Evolutionary conservation across 2,888 invertebrate genomes (phyloP), one percentile per base, ranked within the genome.

Genomic region (Megastigmus dorsalis): DNA sequence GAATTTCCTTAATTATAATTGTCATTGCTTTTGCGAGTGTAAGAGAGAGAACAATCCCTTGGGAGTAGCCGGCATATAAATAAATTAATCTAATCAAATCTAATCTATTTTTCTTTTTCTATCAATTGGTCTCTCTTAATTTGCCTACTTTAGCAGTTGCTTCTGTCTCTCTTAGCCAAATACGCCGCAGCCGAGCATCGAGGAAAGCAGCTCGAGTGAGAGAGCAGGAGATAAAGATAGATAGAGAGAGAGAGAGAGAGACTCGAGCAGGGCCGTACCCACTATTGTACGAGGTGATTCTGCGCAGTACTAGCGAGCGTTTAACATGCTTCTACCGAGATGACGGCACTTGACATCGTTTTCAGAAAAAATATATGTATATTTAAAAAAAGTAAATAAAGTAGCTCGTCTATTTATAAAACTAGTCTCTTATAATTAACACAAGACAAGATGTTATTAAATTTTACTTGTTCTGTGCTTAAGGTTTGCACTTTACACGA

Each of bases 21-120:
- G n/a, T n/a, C n/a, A n/a, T n/a, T 23, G 33, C 26, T 9, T n/a
- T 5, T 3, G 48, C 4, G 15, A 50, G 26, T 2, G 30, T 18
- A 26, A 43, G n/a, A 38, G 20, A 20, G 33, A 26, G 28, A 2
- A 52, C 15, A 7, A 33, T 55, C 20, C 52, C 10, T 38, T 5
- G 30, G 28, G 26, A 33, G 13, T 15, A n/a, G 15, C 30, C 30
- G n/a, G 30, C 50, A 23, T 23, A 57, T 71, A 65, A 63, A 65
- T 57, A 57, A 72, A 72, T 66, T 50, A 65, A 59, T 72, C 41
- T 48, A 72, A 65, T 59, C 52, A 26, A 66, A 59, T 65, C 43
- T 36, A 45, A 63, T 63, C 52, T 15, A 23, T 45, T 5, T 28
- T 23, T 33, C 15, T 28, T 6, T 60, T 33, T 18, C 33, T 48